Percentiles rank a stretch among this genome's conserved stretches.
These are phyloP conservation scores for Drosophila kokeensis DNA, from an alignment of 2,888 invertebrate species.

Conservation along the genomic window DNA sequence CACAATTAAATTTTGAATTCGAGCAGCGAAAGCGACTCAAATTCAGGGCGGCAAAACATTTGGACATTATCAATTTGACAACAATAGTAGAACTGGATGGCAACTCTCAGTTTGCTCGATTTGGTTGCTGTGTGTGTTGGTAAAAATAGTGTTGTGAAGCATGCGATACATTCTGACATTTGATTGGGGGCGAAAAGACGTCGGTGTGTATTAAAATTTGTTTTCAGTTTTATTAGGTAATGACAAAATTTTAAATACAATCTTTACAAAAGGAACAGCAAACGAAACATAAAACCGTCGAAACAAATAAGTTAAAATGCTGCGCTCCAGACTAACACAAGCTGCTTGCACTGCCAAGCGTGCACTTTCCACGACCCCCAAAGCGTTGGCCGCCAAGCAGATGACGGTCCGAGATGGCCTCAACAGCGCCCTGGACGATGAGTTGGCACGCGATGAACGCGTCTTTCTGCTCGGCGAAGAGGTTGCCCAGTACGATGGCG, in stretches of 20 bases:
- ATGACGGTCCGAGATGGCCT: constrained; percentile 98
- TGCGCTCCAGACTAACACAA: constrained; percentile 63
- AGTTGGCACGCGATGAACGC: constrained; percentile 95
- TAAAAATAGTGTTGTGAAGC: constrained; percentile 38
- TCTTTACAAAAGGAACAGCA: constrained; percentile 29
- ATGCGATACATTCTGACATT: constrained; percentile 46
- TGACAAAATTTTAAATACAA: constrained; percentile 19
- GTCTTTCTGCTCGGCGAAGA: constrained; percentile 98
- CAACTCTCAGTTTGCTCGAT: constrained; percentile 24
- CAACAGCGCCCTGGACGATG: constrained; percentile 98
- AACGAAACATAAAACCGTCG: constrained; percentile 29
- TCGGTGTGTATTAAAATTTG: constrained; percentile 53
- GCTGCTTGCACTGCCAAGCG: constrained; percentile 84
- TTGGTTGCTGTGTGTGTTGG: constrained; percentile 3
- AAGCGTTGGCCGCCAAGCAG: constrained; percentile 86
- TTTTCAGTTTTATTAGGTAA: constrained; percentile 58
- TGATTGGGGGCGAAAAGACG: constrained; percentile 51
- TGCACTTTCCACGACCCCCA: constrained; percentile 86
- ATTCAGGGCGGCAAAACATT: neutral
- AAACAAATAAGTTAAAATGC: constrained; percentile 52
- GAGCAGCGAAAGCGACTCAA: constrained; percentile 6
- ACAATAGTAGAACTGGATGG: constrained; percentile 10
- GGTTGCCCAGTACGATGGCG: constrained; percentile 99
- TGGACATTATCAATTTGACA: constrained; percentile 29
- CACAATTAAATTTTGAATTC: neutral